Evolutionary conservation across 2,888 invertebrate species (phyloP).

Genomic region (Dryobotodes eremita): DNA sequence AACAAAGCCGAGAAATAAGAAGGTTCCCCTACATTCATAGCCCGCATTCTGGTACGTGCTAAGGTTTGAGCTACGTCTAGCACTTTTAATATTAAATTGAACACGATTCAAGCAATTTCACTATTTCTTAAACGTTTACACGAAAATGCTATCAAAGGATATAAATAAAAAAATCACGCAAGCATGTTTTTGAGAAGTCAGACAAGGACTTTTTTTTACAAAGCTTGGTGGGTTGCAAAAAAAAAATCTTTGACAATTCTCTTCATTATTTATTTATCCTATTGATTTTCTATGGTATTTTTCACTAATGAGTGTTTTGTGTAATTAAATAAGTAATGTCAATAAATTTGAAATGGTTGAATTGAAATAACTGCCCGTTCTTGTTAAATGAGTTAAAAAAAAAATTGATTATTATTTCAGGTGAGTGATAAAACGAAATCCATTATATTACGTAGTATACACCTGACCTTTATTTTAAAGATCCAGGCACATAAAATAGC

Average conservation of each 20-base stretch:
- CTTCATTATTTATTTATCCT: too few relatives aligned
- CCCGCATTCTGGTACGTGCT: slow-evolving; percentile 16
- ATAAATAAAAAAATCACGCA: background rate
- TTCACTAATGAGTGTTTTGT: too few relatives aligned
- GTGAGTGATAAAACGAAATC: background rate
- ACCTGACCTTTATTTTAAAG: too few relatives aligned
- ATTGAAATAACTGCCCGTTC: background rate
- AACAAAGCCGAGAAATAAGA: background rate
- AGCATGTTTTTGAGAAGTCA: too few relatives aligned
- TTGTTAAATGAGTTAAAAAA: background rate
- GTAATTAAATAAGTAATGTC: background rate
- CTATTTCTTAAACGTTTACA: slow-evolving; percentile 12
- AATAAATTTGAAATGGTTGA: background rate
- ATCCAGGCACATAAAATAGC: background rate
- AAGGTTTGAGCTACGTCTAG: background rate
- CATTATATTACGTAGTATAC: too few relatives aligned
- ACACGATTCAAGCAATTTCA: background rate
- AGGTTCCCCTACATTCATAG: background rate
- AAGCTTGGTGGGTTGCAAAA: too few relatives aligned
- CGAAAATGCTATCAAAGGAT: background rate
- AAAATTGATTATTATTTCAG: background rate
- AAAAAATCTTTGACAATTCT: background rate
- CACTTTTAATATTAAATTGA: slow-evolving; percentile 29
- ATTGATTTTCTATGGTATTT: too few relatives aligned
- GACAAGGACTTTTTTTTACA: too few relatives aligned